A percentile compares a stretch with the other conserved stretches of the same genome.
These are phyloP conservation scores for Brassicogethes aeneus DNA, from an alignment of 2,888 invertebrate genomes.

Conservation along the genomic window DNA sequence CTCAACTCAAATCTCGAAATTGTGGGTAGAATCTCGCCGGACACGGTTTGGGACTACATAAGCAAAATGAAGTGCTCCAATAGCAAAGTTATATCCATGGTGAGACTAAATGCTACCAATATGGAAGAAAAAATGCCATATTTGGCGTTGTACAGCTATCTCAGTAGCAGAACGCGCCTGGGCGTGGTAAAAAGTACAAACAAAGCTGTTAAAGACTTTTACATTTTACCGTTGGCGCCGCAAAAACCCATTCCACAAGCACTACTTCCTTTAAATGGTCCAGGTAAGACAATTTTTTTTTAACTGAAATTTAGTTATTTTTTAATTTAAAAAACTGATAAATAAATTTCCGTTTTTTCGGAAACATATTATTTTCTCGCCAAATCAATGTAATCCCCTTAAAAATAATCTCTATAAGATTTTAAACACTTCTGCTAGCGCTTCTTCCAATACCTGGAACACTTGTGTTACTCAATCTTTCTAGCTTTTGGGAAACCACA, in stretches of 20 bases:
- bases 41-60: constrained; percentile 90
- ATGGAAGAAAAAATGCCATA: constrained; percentile 80
- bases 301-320: constrained; percentile 1
- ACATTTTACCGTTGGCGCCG: constrained; percentile 77
- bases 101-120: constrained; percentile 71
- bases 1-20: constrained; percentile 73
- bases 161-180: constrained; percentile 71
- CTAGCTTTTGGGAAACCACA: too few relatives aligned
- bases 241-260: constrained; percentile 62
- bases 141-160: constrained; percentile 77
- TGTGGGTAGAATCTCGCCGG: constrained; percentile 85
- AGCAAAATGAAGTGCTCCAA: constrained; percentile 80
- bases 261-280: constrained; percentile 59
- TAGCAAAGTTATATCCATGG: constrained; percentile 78
- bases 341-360: too few relatives aligned
- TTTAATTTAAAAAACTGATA: too few relatives aligned
- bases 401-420: too few relatives aligned
- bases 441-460: too few relatives aligned
- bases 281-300: too few relatives aligned
- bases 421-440: too few relatives aligned
- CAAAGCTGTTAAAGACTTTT: constrained; percentile 85
- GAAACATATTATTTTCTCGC: too few relatives aligned
- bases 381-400: too few relatives aligned
- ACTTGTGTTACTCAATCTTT: too few relatives aligned
- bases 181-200: constrained; percentile 78